Percentiles rank a stretch among this genome's conserved stretches.
phyloP scores from a whole-genome alignment of 1,140 invertebrate species.

The Hyles vespertilio region DNA sequence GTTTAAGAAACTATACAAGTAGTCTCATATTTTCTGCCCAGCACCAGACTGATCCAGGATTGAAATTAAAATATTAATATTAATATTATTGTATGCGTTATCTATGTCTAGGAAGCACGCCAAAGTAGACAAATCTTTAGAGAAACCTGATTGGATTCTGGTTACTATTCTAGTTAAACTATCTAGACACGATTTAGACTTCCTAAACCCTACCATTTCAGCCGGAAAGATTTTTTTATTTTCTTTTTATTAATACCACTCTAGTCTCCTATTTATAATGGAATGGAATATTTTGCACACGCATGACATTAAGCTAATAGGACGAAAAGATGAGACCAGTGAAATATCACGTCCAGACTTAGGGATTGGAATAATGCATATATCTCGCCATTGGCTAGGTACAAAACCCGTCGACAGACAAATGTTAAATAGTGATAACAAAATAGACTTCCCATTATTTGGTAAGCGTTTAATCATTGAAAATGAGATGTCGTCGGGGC shows the following conservation, averaged over 20 bases:
- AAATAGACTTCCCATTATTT: not conserved
- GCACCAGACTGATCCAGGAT: no score
- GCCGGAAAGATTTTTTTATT: constrained; percentile 2
- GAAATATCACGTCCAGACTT: not conserved
- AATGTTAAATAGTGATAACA: constrained; percentile 1
- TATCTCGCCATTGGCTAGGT: constrained; percentile 8
- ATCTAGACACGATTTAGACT: constrained; percentile 15
- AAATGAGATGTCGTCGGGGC: constrained; percentile 22
- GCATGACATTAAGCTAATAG: constrained; percentile 8
- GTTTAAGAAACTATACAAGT: no score
- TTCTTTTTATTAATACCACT: constrained; percentile 13
- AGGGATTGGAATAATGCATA: constrained; percentile 4
- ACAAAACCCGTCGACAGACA: not conserved
- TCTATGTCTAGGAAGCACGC: no score
- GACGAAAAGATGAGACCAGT: not conserved
- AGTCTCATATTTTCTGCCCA: no score
- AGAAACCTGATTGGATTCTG: constrained; percentile 18
- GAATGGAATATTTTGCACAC: constrained; percentile 7
- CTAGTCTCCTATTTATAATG: constrained; percentile 4
- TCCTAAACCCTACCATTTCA: constrained; percentile 6
- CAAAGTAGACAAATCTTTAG: constrained; percentile 5
- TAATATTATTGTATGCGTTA: no score
- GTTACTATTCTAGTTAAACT: constrained; percentile 11
- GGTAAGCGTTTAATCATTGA: constrained; percentile 16
- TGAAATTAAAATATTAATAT: no score